Evolutionary conservation across 2,113 vertebrate genomes (phyloP), one percentile per base, ranked within the genome.

Genomic region (Perca flavescens): DNA sequence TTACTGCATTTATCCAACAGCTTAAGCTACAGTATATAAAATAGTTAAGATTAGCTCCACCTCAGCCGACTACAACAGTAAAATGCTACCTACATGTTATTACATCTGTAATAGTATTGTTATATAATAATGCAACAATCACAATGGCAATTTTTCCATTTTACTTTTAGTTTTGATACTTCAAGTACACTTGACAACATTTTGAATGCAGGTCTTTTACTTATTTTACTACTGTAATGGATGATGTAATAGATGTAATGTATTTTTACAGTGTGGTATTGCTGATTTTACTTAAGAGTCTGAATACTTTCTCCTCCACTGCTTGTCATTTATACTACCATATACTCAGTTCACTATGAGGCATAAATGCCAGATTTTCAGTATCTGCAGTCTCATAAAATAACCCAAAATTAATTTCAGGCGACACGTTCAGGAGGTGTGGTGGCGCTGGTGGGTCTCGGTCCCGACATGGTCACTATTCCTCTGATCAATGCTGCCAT

Each of bases 381-480:
- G 16, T 22, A 57, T 74, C 28, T 65, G n/a, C 9, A 10, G 52
- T 49, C 17, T 50, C 10, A 0, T 60, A 28, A 74, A 65, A 69
- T 63, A 49, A 54, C 40, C 7, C 3, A 34, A 31, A 34, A 52
- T 11, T n/a, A n/a, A n/a, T n/a, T n/a, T 17, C 74, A 99, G 98
- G 96, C 96, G 21, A 99, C 97, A 52, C 93, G 78, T 57, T 95
- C 97, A 28, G 98, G 98, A 15, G 98, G 98, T 19, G 97, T 97
- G 22, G 83, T 99, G 90, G 96, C 98, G 62, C 86, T 98, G 73
- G 97, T 99, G 73, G 98, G 98, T 1, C 79, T 98, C 15, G 97
- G 97, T 3, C 36, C 95, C 0, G 94, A 96, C 65, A 97, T 97
- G 97, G 89, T 88, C 60, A 96, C 85, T 0, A 49, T 99, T 77